These are phyloP conservation scores for Meleagris gallopavo DNA, from an alignment of 2,113 vertebrate species.

Conservation along the genomic window DNA sequence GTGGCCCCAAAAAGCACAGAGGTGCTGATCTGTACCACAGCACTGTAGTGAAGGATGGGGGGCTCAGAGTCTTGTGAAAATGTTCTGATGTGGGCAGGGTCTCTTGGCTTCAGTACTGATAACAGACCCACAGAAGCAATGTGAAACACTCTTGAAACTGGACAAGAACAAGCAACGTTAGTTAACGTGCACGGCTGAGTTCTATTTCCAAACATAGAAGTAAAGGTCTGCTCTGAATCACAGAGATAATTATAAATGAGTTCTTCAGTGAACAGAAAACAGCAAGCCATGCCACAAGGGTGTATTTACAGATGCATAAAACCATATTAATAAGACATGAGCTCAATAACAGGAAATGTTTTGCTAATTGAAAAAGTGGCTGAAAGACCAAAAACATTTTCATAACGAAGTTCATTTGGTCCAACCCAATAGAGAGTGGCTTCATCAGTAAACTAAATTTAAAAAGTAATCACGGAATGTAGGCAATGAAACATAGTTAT, in stretches of 20 bases:
- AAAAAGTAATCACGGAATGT: background rate
- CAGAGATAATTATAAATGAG: background rate
- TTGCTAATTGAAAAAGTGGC: background rate
- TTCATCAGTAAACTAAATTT: background rate
- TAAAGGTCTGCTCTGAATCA: background rate
- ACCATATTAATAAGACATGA: constrained; percentile 2
- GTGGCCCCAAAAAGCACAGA: background rate
- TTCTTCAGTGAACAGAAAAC: background rate
- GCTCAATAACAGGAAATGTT: background rate
- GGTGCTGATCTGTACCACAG: background rate
- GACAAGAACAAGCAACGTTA: background rate
- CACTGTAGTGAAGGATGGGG: background rate
- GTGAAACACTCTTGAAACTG: background rate
- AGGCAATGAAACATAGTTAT: background rate
- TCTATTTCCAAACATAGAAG: background rate
- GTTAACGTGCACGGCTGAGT: background rate
- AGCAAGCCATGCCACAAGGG: background rate
- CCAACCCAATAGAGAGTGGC: background rate
- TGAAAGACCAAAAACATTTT: background rate
- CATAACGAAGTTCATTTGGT: background rate
- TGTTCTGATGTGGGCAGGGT: background rate
- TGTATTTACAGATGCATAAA: background rate
- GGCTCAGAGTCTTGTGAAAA: background rate
- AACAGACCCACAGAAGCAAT: background rate
- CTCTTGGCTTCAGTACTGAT: background rate